Evolutionary conservation across 2,113 vertebrate species (phyloP), one percentile per base, ranked within the genome.

Genomic region (Camelus bactrianus): DNA sequence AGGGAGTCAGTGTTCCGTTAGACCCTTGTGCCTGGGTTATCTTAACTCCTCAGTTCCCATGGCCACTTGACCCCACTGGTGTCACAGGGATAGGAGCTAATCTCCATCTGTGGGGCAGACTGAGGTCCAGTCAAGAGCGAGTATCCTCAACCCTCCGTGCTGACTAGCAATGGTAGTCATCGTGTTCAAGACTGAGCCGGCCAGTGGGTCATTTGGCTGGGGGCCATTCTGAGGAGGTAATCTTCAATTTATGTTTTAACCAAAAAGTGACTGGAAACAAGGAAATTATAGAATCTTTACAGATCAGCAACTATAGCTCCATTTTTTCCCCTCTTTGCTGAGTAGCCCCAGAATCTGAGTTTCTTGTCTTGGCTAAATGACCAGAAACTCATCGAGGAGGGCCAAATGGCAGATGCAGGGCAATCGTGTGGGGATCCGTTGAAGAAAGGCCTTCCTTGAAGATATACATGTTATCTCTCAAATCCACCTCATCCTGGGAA

Each of bases 11-110:
- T 97, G 96, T 97, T 98, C 89, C 48, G 24, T 12, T 35, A n/a
- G 54, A 70, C 52, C 26, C 56, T 46, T 85, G 85, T 54, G 86
- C 54, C 58, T 75, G 76, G 48, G 81, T 97, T 95, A 95, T 94
- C 93, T 89, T 91, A 94, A 96, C 81, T 95, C 97, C 89, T 90
- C 65, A 28, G 52, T 88, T 95, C 91, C 97, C 97, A 88, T 24
- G 82, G 56, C 54, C 50, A 22, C 81, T 91, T 92, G 91, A 92
- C 60, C 26, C 56, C 58, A 38, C 11, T 58, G 3, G 32, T 79
- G 50, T 69, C 46, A 84, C 28, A 48, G 50, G 73, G 50, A 73
- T 5, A 14, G 72, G 1, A 15, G n/a, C 58, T 64, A 95, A 26
- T n/a, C 73, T 92, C 35, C 65, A 60, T 16, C 69, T 30, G 58